Evolutionary conservation across 2,797 vertebrate genomes (phyloP), one percentile per base, ranked within the genome.

Genomic region (Sebastes goodei): DNA sequence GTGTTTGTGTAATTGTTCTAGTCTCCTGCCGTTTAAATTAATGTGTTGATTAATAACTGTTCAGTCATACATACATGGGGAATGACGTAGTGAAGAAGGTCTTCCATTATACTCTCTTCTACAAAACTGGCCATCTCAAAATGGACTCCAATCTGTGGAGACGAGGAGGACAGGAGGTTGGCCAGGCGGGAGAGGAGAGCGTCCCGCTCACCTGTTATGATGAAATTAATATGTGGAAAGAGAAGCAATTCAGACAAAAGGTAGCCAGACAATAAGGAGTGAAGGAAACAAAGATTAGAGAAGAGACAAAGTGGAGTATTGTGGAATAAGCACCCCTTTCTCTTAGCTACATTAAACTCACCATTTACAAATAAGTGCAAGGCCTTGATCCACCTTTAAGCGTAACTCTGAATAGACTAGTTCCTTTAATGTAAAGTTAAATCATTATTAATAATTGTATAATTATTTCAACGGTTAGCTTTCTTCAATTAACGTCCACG

Each of bases 71-170:
- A 20, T 93, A 95, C 94, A 46, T 95, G 88, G 4, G 96, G 94
- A 38, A 97, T 81, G 55, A 97, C 92, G 25, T 94, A 91, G 12
- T 92, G 80, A 32, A 97, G 92, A 10, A 97, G 92, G 55, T 96
- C 96, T n/a, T 87, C 88, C 95, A 97, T 93, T 72, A 97, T 94
- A 63, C 79, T 92, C 74, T 96, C 93, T 17, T 97, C 96, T 12
- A 97, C 96, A 78, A 97, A 97, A 84, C 96, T 97, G 78, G 96
- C 96, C 96, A 97, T 97, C 90, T 97, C 97, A 88, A 97, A 97
- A 80, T 97, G 97, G 35, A 96, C 89, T 3, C 94, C 95, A 0
- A 96, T 95, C 52, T 90, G 85, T 49, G 93, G 88, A 6, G 94
- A 91, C 0, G 94, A 93, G 15, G 95, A 91, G 60, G 91, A 84